Evolutionary conservation across 2,888 invertebrate species (phyloP), one percentile per base, ranked within the genome.

Genomic region (Philaethria dido): DNA sequence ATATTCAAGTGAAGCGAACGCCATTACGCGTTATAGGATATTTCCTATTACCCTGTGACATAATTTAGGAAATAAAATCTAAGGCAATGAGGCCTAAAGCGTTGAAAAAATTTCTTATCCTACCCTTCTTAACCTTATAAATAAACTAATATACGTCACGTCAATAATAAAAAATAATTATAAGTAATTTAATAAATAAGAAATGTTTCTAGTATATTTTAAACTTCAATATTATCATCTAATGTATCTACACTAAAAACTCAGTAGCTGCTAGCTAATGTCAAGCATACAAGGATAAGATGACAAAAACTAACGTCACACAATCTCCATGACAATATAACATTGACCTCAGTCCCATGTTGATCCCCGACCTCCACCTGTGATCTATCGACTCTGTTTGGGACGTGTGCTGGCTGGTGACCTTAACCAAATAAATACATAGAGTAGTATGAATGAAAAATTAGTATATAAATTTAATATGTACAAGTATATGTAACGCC

Each of bases 301-400:
- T 66, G 69, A 74, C 68, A 86, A 86, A 86, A 65, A 75, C 75
- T 76, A 74, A 80, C 81, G 82, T 80, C 81, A 83, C 74, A 78
- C 66, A 77, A 84, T 86, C 80, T 83, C 81, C 85, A 88, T 87
- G 84, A 89, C 89, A 90, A 88, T 86, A 78, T 85, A 85, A 80
- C 87, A 85, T 85, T 87, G 91, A 85, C 87, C 90, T 73, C 70
- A 78, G 79, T 74, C 77, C 78, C 80, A 70, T 72, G 74, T 78
- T 84, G 84, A 84, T 85, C 86, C 79, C 52, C 80, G 79, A 80
- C 80, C 84, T 81, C 77, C 74, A 73, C 75, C 73, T 68, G 81
- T 83, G 84, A 87, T 87, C 89, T 84, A 84, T 85, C 79, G 82
- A 82, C 77, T 74, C 80, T 79, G 80, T 81, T 80, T 83, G 83